Evolutionary conservation across 2,888 invertebrate species (phyloP).

Genomic region (Incurvaria masculella): DNA sequence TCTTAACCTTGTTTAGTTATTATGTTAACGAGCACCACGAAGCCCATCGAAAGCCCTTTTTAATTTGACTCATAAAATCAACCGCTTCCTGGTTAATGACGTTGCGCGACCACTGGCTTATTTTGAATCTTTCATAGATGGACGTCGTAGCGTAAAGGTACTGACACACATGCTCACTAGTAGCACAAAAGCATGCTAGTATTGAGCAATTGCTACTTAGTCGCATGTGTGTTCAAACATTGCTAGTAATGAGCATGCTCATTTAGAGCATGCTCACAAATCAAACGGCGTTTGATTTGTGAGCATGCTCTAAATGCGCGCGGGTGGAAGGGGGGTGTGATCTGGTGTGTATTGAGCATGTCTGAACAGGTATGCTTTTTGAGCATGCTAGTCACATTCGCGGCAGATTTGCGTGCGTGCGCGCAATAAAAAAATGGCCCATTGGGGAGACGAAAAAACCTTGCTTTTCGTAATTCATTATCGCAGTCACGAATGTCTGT

Average conservation of each 20-base stretch:
- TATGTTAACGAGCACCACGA: too few relatives aligned
- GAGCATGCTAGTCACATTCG: constrained; percentile 3
- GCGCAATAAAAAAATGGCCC: constrained; percentile 8
- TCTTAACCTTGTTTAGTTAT: too few relatives aligned
- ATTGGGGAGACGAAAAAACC: constrained; percentile 12
- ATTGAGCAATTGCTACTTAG: too few relatives aligned
- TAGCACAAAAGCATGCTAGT: too few relatives aligned
- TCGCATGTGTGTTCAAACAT: constrained; percentile 6
- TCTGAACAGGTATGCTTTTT: constrained; percentile 10
- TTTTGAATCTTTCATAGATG: too few relatives aligned
- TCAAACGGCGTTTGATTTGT: constrained; percentile 14
- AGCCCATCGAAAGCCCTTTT: too few relatives aligned
- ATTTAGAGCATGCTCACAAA: constrained; percentile 15
- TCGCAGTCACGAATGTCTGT: constrained; percentile 6
- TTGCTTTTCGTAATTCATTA: constrained; percentile 7
- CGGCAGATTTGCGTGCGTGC: constrained; percentile 1
- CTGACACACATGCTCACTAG: too few relatives aligned
- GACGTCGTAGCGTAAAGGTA: too few relatives aligned
- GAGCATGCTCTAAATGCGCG: constrained; percentile 16
- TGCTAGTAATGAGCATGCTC: constrained; percentile 14
- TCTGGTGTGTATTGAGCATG: constrained; percentile 7
- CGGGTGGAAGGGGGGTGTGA: constrained; percentile 12
- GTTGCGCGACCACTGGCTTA: too few relatives aligned
- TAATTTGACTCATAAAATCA: too few relatives aligned
- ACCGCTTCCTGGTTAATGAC: too few relatives aligned